A percentile compares a stretch with the other conserved stretches of the same genome.
These are phyloP conservation scores for Drosophila lacicola DNA, from an alignment of 2,888 invertebrate genomes.

Conservation along the genomic window DNA sequence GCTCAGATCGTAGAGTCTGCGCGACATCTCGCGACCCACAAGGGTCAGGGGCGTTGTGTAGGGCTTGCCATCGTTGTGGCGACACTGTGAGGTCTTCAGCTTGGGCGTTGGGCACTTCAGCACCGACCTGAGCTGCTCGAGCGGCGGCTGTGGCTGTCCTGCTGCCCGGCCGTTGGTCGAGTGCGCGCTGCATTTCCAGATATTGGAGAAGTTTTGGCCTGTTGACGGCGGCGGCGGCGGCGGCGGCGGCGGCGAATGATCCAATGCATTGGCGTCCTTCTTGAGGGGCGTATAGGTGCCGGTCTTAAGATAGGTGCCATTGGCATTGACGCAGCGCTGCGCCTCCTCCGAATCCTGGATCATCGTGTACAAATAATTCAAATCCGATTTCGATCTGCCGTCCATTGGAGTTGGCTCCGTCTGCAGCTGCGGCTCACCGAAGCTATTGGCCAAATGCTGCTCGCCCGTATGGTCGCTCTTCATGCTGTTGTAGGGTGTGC, in stretches of 20 bases:
- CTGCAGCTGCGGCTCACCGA: slow-evolving; percentile 2
- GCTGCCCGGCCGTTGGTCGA: background rate
- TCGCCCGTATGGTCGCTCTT: background rate
- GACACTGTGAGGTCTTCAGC: background rate
- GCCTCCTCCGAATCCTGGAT: slow-evolving; percentile 83
- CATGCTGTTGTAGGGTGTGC: slow-evolving; percentile 33
- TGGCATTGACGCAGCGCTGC: slow-evolving; percentile 79
- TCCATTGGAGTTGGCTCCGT: slow-evolving; percentile 9
- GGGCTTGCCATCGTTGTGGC: slow-evolving; percentile 11
- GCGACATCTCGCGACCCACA: slow-evolving; percentile 70
- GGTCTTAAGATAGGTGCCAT: slow-evolving; percentile 84
- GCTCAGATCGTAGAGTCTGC: slow-evolving; percentile 75
- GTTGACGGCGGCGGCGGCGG: background rate
- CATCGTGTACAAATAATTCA: slow-evolving; percentile 83
- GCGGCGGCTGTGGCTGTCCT: background rate
- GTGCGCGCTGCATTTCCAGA: background rate
- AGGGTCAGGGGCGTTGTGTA: slow-evolving; percentile 15
- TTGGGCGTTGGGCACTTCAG: slow-evolving; percentile 1
- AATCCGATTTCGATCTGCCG: slow-evolving; percentile 39
- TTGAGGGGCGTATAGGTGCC: slow-evolving; percentile 84
- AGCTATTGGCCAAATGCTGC: background rate
- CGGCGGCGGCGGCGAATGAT: slow-evolving; percentile 4
- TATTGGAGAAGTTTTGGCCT: background rate
- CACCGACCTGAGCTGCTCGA: slow-evolving; percentile 7
- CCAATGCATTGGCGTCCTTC: slow-evolving; percentile 57